Conservation (phyloP, 2,888 invertebrate species). For the Portevinia maculata region DNA sequence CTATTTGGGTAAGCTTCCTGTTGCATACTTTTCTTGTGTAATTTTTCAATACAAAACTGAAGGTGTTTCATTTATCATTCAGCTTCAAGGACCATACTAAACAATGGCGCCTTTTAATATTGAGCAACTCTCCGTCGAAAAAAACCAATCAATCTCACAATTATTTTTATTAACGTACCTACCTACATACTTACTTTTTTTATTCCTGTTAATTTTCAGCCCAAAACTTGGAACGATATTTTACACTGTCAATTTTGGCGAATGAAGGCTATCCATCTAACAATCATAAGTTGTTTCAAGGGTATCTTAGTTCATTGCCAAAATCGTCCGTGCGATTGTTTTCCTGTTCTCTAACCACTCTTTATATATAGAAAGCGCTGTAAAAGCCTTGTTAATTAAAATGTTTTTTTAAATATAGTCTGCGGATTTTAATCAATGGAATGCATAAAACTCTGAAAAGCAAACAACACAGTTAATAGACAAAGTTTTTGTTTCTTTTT, state of each 20-base stretch:
- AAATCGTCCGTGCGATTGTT: constrained; percentile 12
- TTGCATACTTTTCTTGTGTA: too few relatives aligned
- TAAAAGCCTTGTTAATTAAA: constrained; percentile 46
- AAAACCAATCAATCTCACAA: too few relatives aligned
- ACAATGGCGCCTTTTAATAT: too few relatives aligned
- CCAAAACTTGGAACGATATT: background rate
- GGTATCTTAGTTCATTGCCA: constrained; percentile 42
- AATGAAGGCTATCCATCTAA: background rate
- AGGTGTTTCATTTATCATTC: too few relatives aligned
- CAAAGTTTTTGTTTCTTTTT: constrained; percentile 12
- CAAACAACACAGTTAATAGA: constrained; percentile 54
- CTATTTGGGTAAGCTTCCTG: too few relatives aligned
- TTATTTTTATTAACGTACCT: too few relatives aligned
- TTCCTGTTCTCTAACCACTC: constrained; percentile 9
- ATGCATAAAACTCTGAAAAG: constrained; percentile 32
- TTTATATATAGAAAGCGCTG: constrained; percentile 13
- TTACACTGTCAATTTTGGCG: background rate
- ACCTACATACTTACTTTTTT: too few relatives aligned
- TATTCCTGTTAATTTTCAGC: too few relatives aligned
- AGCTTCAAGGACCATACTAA: too few relatives aligned
- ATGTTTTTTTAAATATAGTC: constrained; percentile 17
- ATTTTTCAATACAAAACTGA: too few relatives aligned
- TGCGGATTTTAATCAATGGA: constrained; percentile 65
- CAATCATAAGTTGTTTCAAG: constrained; percentile 33
- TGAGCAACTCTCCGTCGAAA: too few relatives aligned